phyloP scores from a whole-genome alignment of 2,888 invertebrate genomes.

The Zygothrica quintamaculata region DNA sequence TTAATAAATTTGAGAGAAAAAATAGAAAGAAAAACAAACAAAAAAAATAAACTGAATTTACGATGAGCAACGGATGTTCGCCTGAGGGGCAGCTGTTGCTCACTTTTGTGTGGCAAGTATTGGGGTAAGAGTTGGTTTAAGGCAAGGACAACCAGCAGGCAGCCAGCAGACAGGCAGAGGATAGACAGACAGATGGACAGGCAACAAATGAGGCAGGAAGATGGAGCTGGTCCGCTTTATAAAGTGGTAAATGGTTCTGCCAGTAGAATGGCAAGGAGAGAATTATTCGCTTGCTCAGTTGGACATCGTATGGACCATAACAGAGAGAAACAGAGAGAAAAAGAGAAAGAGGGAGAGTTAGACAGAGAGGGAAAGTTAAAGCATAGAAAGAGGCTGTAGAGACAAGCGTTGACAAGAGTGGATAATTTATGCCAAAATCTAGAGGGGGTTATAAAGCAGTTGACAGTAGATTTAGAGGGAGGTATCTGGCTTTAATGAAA shows the following conservation, averaged over 20 bases:
- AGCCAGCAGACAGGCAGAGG: conserved; percentile 26
- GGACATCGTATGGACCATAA: conserved; percentile 5
- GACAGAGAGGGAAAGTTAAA: conserved; percentile 24
- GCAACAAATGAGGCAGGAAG: conserved; percentile 58
- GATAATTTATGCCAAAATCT: conserved; percentile 60
- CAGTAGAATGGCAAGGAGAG: background rate
- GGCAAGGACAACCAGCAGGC: background rate
- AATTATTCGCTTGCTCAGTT: conserved; percentile 14
- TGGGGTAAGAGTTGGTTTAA: background rate
- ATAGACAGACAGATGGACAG: background rate
- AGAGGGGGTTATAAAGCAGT: conserved; percentile 13
- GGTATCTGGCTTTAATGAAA: conserved; percentile 36
- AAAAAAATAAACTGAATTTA: background rate
- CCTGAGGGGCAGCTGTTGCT: conserved; percentile 47
- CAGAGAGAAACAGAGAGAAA: background rate
- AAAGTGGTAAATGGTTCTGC: conserved; percentile 50
- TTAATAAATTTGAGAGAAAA: conserved; percentile 58
- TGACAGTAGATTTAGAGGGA: conserved; percentile 3
- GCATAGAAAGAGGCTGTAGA: conserved; percentile 33
- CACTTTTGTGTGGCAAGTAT: conserved; percentile 33
- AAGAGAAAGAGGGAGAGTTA: conserved; percentile 11
- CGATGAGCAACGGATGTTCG: conserved; percentile 8
- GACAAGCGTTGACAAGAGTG: conserved; percentile 62
- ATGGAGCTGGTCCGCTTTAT: conserved; percentile 54
- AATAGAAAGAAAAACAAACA: background rate